Evolutionary conservation across 2,113 vertebrate genomes (phyloP).

Genomic region (Bufo bufo): DNA sequence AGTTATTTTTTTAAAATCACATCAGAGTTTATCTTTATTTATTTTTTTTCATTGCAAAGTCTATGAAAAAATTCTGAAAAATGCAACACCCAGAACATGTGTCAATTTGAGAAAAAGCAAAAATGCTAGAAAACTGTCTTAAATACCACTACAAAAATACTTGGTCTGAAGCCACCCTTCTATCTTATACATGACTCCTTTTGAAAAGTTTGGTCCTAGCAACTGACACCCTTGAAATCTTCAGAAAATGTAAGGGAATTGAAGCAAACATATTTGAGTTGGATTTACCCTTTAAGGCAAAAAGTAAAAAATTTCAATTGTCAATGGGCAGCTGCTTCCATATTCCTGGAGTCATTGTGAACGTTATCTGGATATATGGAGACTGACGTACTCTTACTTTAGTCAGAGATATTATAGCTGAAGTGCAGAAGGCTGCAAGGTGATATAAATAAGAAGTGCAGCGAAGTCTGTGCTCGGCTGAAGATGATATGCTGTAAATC

Average conservation of each 20-base stretch:
- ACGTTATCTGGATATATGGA: not conserved
- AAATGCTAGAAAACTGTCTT: no score
- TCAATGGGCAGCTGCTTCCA: not conserved
- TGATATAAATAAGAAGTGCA: constrained; percentile 29
- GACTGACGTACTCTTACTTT: not conserved
- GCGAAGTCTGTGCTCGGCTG: not conserved
- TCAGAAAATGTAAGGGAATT: not conserved
- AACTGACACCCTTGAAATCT: not conserved
- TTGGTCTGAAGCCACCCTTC: no score
- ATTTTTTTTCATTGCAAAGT: no score
- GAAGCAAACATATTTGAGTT: not conserved
- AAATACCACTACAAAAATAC: no score
- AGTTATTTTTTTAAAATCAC: no score
- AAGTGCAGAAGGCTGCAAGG: constrained; percentile 6
- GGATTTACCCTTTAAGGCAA: not conserved
- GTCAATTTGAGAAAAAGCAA: no score
- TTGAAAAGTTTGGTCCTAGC: not conserved
- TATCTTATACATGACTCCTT: no score
- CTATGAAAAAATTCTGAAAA: no score
- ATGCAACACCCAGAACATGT: no score
- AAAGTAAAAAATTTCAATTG: not conserved
- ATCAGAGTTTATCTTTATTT: no score
- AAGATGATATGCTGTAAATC: constrained; percentile 41
- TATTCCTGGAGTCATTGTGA: not conserved
- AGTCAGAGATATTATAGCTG: not conserved